Conservation (phyloP, 2,113 vertebrate species). For the Illadopsis cleaveri region DNA sequence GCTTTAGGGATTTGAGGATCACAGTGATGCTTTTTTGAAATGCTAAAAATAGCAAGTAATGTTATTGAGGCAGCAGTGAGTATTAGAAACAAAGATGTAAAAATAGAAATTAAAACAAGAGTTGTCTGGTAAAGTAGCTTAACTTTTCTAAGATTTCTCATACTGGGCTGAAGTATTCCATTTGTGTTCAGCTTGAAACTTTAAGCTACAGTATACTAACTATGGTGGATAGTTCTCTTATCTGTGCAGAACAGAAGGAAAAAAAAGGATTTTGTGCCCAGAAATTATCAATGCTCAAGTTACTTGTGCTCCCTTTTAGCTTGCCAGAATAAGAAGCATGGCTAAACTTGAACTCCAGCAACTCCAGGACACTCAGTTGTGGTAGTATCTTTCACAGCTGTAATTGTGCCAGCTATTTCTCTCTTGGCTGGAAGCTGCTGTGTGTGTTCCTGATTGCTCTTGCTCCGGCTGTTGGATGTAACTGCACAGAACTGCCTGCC, state of each 20-base stretch:
- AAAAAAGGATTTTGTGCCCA: neutral
- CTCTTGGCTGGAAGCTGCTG: neutral
- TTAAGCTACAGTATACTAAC: neutral
- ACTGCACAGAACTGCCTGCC: fast-evolving
- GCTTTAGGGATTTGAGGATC: neutral
- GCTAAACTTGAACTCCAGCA: neutral
- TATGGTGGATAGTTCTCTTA: neutral
- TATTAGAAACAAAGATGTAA: neutral
- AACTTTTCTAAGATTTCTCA: neutral
- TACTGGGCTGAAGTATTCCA: neutral
- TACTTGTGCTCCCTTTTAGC: neutral
- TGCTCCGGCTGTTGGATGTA: neutral
- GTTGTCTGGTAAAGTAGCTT: neutral
- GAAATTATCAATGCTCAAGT: neutral
- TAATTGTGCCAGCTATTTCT: neutral
- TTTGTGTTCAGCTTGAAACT: neutral
- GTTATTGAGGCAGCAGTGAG: neutral
- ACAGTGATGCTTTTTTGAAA: neutral
- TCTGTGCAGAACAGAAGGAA: neutral
- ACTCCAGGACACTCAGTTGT: neutral
- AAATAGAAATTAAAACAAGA: neutral
- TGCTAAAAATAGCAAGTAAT: neutral
- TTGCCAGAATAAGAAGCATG: neutral
- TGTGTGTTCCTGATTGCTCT: neutral
- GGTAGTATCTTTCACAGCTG: neutral